Percentiles rank a stretch among this genome's conserved stretches.
phyloP scores from a whole-genome alignment of 2,113 vertebrate species.

The Lepisosteus osseus region DNA sequence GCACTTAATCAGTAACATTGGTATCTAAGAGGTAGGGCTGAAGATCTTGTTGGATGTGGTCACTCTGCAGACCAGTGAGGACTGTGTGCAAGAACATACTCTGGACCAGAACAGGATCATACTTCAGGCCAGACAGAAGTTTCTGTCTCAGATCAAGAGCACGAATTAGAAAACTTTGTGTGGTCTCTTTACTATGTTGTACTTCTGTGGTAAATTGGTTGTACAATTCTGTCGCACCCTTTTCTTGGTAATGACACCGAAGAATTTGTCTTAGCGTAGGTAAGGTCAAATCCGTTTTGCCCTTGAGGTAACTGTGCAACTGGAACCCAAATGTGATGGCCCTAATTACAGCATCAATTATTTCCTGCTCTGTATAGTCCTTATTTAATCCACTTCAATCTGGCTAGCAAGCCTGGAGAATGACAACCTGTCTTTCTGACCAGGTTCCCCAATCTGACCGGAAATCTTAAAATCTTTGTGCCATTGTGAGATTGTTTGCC shows the following conservation, averaged over 20 bases:
- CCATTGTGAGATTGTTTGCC: too few species aligned
- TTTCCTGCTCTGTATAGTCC: constrained; percentile 18
- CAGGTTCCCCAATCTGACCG: constrained; percentile 15
- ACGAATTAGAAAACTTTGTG: constrained; percentile 18
- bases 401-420: constrained; percentile 15
- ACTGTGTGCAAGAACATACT: constrained; percentile 27
- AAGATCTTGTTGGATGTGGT: constrained; percentile 4
- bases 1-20: neutral
- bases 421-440: constrained; percentile 16
- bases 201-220: constrained; percentile 19
- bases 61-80: constrained; percentile 17
- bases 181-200: constrained; percentile 20
- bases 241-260: constrained; percentile 20
- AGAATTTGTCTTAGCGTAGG: constrained; percentile 3
- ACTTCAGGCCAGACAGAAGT: constrained; percentile 20
- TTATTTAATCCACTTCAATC: constrained; percentile 19
- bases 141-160: constrained; percentile 32
- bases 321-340: neutral
- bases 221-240: constrained; percentile 27
- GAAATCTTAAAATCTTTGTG: too few species aligned
- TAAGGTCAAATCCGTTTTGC: constrained; percentile 11
- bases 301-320: constrained; percentile 19
- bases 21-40: constrained; percentile 15
- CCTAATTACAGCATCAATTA: constrained; percentile 22
- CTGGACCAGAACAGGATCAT: constrained; percentile 17